Percentiles rank a stretch among this genome's conserved stretches.
phyloP scores from a whole-genome alignment of 35 echinoderm and acorn worm genomes.

The Ophioderma brevispina region DNA sequence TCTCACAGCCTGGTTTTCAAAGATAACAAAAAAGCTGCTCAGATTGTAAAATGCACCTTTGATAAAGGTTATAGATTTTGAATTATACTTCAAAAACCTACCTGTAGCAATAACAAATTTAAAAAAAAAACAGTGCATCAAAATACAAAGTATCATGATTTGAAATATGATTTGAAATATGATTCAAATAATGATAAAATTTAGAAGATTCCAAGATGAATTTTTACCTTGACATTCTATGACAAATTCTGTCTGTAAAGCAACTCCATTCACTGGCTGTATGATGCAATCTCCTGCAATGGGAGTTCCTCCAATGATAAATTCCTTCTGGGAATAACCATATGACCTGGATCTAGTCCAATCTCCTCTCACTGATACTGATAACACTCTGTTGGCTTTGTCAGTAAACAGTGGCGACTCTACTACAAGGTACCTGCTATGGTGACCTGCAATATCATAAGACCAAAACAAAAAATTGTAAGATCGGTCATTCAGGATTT shows the following conservation, averaged over 20 bases:
- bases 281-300: constrained; percentile 29
- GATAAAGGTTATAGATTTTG: no score
- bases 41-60: no score
- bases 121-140: no score
- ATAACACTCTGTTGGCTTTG: neutral
- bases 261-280: constrained; percentile 38
- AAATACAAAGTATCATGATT: no score
- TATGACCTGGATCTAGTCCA: neutral
- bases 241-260: constrained; percentile 49
- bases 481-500: neutral
- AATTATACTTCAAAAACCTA: no score
- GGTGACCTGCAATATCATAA: constrained; percentile 4
- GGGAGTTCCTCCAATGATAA: constrained; percentile 1
- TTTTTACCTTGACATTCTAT: constrained; percentile 59
- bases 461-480: neutral
- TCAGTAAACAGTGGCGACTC: constrained; percentile 10
- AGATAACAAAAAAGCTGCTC: no score
- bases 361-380: neutral
- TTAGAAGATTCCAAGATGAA: no score
- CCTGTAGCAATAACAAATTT: no score
- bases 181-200: no score
- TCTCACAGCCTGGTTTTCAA: no score
- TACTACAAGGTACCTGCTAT: constrained; percentile 29
- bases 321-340: constrained; percentile 2
- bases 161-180: no score